These are phyloP conservation scores for Oasisia sp. DNA, from an alignment of 2,888 invertebrate genomes.

Conservation along the genomic window DNA sequence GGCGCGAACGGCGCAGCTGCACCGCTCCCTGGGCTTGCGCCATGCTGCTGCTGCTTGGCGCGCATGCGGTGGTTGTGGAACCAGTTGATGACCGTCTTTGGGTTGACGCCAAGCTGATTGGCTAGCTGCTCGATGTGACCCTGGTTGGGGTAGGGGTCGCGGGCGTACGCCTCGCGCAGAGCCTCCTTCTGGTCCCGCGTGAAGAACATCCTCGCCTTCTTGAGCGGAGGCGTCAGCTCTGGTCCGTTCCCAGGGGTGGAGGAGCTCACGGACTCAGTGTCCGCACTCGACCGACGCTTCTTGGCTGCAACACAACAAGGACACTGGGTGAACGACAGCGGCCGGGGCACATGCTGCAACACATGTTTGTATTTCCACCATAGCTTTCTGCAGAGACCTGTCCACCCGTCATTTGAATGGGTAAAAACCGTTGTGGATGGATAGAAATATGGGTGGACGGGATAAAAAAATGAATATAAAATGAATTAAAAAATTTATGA, in stretches of 20 bases:
- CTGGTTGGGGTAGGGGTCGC: conserved; percentile 97
- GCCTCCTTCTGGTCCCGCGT: conserved; percentile 99
- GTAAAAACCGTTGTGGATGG: no score
- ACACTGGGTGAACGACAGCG: not conserved
- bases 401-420: no score
- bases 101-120: conserved; percentile 84
- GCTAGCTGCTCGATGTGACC: conserved; percentile 96
- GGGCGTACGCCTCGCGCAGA: conserved; percentile 88
- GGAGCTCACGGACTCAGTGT: not conserved
- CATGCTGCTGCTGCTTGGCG: conserved; percentile 73
- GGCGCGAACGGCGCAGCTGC: conserved; percentile 18
- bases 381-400: no score
- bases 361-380: no score
- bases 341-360: not conserved
- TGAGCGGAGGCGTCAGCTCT: conserved; percentile 46
- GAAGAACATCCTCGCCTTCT: conserved; percentile 88
- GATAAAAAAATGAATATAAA: no score
- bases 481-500: no score
- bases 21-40: not conserved
- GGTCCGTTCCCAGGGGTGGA: conserved; percentile 27
- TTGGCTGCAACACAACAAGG: conserved; percentile 28
- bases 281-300: conserved; percentile 37
- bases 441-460: no score
- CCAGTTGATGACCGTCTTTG: conserved; percentile 98
- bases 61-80: conserved; percentile 99